These are phyloP conservation scores for Periplaneta americana DNA, from an alignment of 1,140 invertebrate genomes.

Conservation along the genomic window DNA sequence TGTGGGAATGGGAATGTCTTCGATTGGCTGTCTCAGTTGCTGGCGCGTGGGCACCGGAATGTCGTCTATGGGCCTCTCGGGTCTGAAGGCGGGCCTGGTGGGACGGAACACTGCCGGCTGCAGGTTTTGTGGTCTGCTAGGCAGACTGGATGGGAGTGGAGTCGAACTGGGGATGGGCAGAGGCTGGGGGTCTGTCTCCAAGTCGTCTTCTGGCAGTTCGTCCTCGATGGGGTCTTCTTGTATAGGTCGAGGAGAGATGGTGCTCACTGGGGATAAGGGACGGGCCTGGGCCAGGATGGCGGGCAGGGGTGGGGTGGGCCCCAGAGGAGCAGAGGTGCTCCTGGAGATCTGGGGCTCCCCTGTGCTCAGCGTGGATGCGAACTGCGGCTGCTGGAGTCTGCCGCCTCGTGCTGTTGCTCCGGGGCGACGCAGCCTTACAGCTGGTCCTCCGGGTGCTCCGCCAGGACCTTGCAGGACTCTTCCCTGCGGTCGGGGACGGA, in stretches of 20 bases:
- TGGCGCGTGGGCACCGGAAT: not conserved
- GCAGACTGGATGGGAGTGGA: not conserved
- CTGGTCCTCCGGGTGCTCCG: not conserved
- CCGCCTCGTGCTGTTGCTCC: not conserved
- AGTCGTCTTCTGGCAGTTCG: not conserved
- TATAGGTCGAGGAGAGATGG: not conserved
- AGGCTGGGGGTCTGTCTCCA: not conserved
- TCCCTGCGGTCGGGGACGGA: not conserved
- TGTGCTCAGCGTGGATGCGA: not conserved
- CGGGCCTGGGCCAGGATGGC: not conserved
- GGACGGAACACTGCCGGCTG: constrained; percentile 4
- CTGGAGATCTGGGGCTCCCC: not conserved
- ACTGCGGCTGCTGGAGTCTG: not conserved
- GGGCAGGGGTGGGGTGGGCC: not conserved
- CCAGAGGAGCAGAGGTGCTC: not conserved
- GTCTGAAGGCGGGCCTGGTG: not conserved
- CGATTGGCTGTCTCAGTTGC: not conserved
- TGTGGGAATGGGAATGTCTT: constrained; percentile 1
- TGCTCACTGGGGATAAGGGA: not conserved
- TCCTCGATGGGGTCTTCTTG: not conserved
- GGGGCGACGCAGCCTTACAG: not conserved
- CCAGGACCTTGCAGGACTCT: not conserved
- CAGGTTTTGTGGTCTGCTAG: not conserved
- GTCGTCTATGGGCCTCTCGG: not conserved
- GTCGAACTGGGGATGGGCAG: not conserved